Conservation (phyloP, 2,797 vertebrate species). For the Nasua narica region DNA sequence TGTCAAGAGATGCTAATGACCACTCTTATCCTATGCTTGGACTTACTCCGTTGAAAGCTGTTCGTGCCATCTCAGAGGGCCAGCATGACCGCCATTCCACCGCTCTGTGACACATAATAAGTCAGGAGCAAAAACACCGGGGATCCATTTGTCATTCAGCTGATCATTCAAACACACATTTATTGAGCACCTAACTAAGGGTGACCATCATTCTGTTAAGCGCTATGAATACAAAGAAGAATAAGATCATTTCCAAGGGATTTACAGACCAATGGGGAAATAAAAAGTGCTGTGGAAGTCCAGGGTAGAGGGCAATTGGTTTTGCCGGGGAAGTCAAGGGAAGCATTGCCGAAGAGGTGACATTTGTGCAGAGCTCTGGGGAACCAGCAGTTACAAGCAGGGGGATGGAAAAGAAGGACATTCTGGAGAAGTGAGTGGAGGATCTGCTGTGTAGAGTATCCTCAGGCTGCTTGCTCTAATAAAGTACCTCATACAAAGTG, state of each 20-base stretch:
- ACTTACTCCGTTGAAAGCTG: slow-evolving; percentile 16
- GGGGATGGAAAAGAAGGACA: neutral
- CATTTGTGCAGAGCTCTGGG: neutral
- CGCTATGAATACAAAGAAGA: neutral
- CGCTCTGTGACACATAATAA: neutral
- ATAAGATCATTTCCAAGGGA: neutral
- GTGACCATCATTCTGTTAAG: neutral
- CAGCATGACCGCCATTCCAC: neutral
- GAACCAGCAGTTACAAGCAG: neutral
- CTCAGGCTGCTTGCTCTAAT: neutral
- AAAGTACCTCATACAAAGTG: neutral
- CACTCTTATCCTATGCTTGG: slow-evolving; percentile 38
- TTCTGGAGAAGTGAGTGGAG: neutral
- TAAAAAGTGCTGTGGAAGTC: neutral
- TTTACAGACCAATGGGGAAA: neutral
- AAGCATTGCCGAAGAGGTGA: neutral
- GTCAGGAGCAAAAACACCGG: neutral
- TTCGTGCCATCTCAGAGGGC: slow-evolving; percentile 30
- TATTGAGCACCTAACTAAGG: neutral
- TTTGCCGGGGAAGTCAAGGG: neutral
- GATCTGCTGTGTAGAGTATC: neutral
- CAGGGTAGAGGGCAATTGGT: neutral
- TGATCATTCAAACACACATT: neutral
- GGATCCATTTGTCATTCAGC: neutral
- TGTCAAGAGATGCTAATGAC: slow-evolving; percentile 66